Percentiles rank a stretch among this genome's conserved stretches.
Evolutionary conservation across 2,113 vertebrate genomes (phyloP).

Genomic region (Sapajus apella): DNA sequence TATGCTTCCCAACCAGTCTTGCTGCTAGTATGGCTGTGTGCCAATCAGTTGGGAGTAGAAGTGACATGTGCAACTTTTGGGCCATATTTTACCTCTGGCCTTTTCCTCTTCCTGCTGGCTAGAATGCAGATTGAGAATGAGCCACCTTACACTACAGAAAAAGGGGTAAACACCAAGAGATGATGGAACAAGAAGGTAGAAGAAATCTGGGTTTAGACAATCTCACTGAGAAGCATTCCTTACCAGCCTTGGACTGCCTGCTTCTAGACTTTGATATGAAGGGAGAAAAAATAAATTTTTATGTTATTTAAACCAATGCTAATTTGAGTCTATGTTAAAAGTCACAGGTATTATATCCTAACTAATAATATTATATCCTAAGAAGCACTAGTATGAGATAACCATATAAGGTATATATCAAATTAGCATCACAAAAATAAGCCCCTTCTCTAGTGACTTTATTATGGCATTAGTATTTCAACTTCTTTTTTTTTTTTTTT

Average conservation of each 20-base stretch:
- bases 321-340: neutral
- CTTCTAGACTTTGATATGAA: neutral
- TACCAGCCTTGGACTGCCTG: neutral
- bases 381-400: neutral
- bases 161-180: neutral
- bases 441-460: neutral
- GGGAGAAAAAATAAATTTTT: neutral
- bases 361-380: neutral
- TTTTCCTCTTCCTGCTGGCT: neutral
- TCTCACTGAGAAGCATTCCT: neutral
- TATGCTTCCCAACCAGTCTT: neutral
- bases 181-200: neutral
- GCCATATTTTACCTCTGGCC: neutral
- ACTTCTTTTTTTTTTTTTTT: neutral
- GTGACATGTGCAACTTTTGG: neutral
- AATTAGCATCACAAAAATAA: conserved; percentile 38
- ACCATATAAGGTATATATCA: neutral
- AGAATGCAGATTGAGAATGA: neutral
- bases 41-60: neutral
- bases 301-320: neutral
- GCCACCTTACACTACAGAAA: neutral
- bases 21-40: neutral
- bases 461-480: conserved; percentile 19
- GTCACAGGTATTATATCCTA: neutral
- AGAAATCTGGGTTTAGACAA: neutral